Percentiles rank a stretch among this genome's conserved stretches.
Conservation (phyloP, 1,140 invertebrate genomes). For the Drosophila yakuba region DNA sequence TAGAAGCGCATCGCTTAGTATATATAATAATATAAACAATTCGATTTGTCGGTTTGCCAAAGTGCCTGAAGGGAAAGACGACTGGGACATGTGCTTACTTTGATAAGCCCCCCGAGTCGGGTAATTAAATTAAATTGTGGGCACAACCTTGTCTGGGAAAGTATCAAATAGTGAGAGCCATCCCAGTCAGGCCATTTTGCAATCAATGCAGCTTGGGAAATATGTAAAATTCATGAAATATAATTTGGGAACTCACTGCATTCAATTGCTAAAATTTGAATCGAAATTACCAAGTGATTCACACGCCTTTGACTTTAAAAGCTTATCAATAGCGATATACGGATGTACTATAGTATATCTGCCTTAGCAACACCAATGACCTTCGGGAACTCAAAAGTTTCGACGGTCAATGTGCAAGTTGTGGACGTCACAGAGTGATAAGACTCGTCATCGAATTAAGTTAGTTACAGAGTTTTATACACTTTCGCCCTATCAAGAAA, state of each 20-base stretch:
- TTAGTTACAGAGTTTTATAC: constrained; percentile 29
- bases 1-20: constrained; percentile 18
- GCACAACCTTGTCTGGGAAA: constrained; percentile 5
- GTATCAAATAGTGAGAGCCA: background rate
- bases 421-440: constrained; percentile 35
- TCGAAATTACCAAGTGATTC: constrained; percentile 9
- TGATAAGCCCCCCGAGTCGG: constrained; percentile 10
- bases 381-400: constrained; percentile 22
- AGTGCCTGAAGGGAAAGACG: background rate
- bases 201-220: background rate
- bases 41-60: background rate
- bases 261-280: no score
- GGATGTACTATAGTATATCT: constrained; percentile 30
- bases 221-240: no score
- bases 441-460: constrained; percentile 40
- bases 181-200: background rate
- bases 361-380: constrained; percentile 32
- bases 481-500: constrained; percentile 17
- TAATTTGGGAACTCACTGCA: no score
- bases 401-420: constrained; percentile 33
- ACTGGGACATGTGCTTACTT: background rate
- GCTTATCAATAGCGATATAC: constrained; percentile 28
- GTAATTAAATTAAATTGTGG: background rate
- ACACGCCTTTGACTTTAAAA: background rate
- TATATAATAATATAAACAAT: constrained; percentile 19